Conservation (phyloP, 2,113 vertebrate genomes). For the Murina feae region DNA sequence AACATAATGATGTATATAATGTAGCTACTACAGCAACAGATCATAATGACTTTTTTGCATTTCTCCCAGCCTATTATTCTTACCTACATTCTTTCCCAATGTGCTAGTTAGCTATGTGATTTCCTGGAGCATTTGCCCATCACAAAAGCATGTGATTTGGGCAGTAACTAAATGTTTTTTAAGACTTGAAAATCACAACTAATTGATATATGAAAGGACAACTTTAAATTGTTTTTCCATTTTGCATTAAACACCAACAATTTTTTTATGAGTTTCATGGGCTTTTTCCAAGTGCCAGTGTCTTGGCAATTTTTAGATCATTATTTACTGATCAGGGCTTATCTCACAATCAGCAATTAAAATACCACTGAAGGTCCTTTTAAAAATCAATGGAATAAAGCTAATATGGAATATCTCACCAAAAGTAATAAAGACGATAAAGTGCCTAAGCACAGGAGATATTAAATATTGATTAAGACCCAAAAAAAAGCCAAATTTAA, state of each 20-base stretch:
- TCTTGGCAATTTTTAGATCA: slow-evolving; percentile 76
- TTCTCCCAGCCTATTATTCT: neutral
- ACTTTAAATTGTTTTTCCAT: slow-evolving; percentile 52
- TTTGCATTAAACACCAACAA: slow-evolving; percentile 72
- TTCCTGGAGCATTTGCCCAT: neutral
- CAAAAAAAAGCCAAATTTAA: neutral
- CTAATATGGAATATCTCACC: slow-evolving; percentile 67
- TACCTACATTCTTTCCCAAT: neutral
- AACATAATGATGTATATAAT: slow-evolving; percentile 33
- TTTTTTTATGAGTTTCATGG: slow-evolving; percentile 60
- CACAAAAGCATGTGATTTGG: slow-evolving; percentile 3
- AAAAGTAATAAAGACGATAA: neutral
- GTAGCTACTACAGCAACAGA: neutral
- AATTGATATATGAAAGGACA: slow-evolving; percentile 74
- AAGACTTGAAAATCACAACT: slow-evolving; percentile 69
- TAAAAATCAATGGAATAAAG: slow-evolving; percentile 71
- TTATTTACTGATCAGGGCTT: slow-evolving; percentile 75
- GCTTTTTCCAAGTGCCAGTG: slow-evolving; percentile 65
- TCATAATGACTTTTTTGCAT: neutral
- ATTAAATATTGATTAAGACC: neutral
- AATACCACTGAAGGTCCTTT: slow-evolving; percentile 59
- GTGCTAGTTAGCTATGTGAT: neutral
- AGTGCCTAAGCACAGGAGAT: neutral
- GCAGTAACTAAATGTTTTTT: slow-evolving; percentile 68
- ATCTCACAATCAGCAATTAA: slow-evolving; percentile 79